Percentiles rank a stretch among this genome's conserved stretches.
These are phyloP conservation scores for Eupithecia vulgata DNA, from an alignment of 2,888 invertebrate species.

Conservation along the genomic window DNA sequence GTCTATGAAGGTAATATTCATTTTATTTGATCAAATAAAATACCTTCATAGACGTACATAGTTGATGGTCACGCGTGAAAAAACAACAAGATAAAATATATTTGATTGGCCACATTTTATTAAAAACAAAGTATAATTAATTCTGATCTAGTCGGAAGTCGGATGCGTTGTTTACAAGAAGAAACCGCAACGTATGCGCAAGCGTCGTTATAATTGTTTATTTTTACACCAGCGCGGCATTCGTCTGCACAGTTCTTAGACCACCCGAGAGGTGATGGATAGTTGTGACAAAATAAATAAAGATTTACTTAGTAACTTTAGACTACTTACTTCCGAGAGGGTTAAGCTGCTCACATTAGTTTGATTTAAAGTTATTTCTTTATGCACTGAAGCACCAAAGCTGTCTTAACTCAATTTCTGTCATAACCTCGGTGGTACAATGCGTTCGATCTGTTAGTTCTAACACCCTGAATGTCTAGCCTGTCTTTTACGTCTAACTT, in stretches of 20 bases:
- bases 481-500: no score
- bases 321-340: neutral
- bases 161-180: slow-evolving; percentile 77
- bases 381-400: neutral
- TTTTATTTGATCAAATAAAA: neutral
- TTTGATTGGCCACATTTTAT: neutral
- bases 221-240: slow-evolving; percentile 63
- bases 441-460: no score
- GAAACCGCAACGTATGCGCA: slow-evolving; percentile 72
- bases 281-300: slow-evolving; percentile 30
- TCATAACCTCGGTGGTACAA: no score
- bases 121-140: slow-evolving; percentile 23
- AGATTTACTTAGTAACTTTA: slow-evolving; percentile 12
- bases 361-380: neutral
- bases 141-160: slow-evolving; percentile 69
- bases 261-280: slow-evolving; percentile 62
- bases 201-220: slow-evolving; percentile 75
- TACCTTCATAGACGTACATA: neutral
- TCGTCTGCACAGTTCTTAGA: slow-evolving; percentile 59
- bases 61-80: no score
- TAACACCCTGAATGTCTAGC: no score
- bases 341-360: neutral
- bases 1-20: no score
- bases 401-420: neutral
- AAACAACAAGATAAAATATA: neutral